These are phyloP conservation scores for Eidolon dupreanum DNA, from an alignment of 2,797 vertebrate species.

Conservation along the genomic window DNA sequence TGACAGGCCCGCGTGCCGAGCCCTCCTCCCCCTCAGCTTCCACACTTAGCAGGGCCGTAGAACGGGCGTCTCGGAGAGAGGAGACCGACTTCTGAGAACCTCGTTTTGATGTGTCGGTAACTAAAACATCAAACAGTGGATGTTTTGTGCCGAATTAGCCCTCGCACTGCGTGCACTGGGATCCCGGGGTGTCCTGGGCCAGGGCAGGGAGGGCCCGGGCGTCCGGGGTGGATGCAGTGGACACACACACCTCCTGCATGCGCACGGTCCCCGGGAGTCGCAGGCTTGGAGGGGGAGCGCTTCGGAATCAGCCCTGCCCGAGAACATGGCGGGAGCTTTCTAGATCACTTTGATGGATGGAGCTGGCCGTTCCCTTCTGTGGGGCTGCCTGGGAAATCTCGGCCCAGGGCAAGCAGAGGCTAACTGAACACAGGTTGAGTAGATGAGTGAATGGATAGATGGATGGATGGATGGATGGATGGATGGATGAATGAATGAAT, in stretches of 20 bases:
- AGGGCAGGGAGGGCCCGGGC: neutral
- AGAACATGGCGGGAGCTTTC: neutral
- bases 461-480: neutral
- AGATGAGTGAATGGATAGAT: neutral
- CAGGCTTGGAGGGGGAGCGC: neutral
- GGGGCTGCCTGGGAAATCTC: neutral
- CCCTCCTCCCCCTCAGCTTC: neutral
- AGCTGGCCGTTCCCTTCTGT: neutral
- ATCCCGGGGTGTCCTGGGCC: neutral
- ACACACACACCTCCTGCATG: neutral
- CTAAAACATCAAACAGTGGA: neutral
- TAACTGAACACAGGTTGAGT: neutral
- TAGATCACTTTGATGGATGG: neutral
- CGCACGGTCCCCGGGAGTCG: accelerated
- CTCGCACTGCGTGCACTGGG: neutral
- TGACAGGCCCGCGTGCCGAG: neutral
- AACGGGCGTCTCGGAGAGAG: neutral
- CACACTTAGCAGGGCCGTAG: neutral
- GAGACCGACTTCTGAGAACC: neutral
- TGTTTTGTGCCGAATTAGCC: neutral
- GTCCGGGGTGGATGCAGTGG: accelerated
- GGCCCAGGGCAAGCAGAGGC: neutral
- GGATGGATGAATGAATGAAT: neutral
- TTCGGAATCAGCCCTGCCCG: neutral
- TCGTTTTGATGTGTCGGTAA: neutral